phyloP scores from a whole-genome alignment of 2,888 invertebrate species.

The Eledona agricola region DNA sequence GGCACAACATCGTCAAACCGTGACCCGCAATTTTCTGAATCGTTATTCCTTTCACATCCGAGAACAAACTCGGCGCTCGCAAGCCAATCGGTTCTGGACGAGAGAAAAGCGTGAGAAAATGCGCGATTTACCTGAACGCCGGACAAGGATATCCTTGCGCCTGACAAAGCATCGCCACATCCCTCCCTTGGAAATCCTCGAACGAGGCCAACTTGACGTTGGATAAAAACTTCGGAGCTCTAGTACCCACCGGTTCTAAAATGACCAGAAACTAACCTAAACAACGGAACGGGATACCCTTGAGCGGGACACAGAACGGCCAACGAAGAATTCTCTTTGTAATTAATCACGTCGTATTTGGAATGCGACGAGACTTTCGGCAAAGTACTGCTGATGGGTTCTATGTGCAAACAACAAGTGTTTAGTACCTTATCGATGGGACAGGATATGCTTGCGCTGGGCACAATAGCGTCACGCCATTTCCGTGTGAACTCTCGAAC shows the following conservation, averaged over 20 bases:
- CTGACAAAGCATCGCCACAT: slow-evolving; percentile 62
- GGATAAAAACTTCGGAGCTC: slow-evolving; percentile 55
- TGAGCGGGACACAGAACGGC: slow-evolving; percentile 76
- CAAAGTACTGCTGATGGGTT: slow-evolving; percentile 65
- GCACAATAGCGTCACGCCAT: slow-evolving; percentile 73
- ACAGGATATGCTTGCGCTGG: slow-evolving; percentile 81
- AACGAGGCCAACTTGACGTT: slow-evolving; percentile 53
- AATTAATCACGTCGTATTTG: slow-evolving; percentile 57
- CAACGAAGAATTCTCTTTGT: slow-evolving; percentile 56
- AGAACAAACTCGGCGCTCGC: slow-evolving; percentile 54
- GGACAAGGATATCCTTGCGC: slow-evolving; percentile 69
- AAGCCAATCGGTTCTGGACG: slow-evolving; percentile 55
- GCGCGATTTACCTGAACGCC: slow-evolving; percentile 64
- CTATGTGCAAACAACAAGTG: slow-evolving; percentile 50
- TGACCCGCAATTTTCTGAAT: slow-evolving; percentile 55
- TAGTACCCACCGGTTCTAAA: slow-evolving; percentile 57
- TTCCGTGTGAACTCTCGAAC: slow-evolving; percentile 64
- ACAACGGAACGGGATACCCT: slow-evolving; percentile 70
- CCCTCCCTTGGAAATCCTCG: slow-evolving; percentile 47
- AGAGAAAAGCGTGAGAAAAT: slow-evolving; percentile 27
- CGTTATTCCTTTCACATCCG: slow-evolving; percentile 52
- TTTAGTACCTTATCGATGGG: slow-evolving; percentile 74
- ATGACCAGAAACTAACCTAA: slow-evolving; percentile 64
- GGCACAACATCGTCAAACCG: slow-evolving; percentile 62
- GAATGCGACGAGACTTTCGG: slow-evolving; percentile 63